Evolutionary conservation across 2,113 vertebrate species (phyloP).

Genomic region (Callorhinus ursinus): DNA sequence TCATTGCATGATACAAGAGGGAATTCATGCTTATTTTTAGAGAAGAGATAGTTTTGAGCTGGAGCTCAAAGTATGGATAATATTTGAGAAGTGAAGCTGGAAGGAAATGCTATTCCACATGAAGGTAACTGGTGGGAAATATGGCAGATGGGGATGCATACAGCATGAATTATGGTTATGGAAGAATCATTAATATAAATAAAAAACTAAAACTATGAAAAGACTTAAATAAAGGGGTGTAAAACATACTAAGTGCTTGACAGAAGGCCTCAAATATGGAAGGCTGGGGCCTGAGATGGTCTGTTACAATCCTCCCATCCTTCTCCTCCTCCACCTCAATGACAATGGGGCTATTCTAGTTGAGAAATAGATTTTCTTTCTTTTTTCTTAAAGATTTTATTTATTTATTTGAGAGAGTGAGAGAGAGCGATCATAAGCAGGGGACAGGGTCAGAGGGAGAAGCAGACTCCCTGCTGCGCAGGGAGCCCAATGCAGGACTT

Average conservation of each 20-base stretch:
- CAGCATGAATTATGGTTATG: neutral
- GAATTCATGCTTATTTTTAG: neutral
- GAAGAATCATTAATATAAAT: neutral
- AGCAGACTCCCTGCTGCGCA: too few relatives aligned
- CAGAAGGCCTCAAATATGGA: neutral
- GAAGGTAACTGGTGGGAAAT: neutral
- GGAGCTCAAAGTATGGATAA: neutral
- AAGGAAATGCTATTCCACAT: neutral
- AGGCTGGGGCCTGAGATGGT: neutral
- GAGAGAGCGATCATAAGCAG: too few relatives aligned
- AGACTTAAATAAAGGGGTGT: neutral
- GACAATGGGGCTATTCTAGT: neutral
- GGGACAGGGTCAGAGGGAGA: too few relatives aligned
- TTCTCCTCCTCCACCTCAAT: rapidly evolving
- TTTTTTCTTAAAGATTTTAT: too few relatives aligned
- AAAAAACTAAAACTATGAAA: neutral
- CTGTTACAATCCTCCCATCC: neutral
- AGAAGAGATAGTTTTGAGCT: neutral
- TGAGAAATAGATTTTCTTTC: neutral
- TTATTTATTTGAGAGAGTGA: too few relatives aligned
- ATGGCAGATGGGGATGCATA: neutral
- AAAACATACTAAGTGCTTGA: neutral
- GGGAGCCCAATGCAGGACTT: too few relatives aligned
- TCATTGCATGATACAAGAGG: neutral
- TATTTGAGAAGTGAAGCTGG: neutral